Evolutionary conservation across 2,888 invertebrate species (phyloP).

Genomic region (Erebia palarica): DNA sequence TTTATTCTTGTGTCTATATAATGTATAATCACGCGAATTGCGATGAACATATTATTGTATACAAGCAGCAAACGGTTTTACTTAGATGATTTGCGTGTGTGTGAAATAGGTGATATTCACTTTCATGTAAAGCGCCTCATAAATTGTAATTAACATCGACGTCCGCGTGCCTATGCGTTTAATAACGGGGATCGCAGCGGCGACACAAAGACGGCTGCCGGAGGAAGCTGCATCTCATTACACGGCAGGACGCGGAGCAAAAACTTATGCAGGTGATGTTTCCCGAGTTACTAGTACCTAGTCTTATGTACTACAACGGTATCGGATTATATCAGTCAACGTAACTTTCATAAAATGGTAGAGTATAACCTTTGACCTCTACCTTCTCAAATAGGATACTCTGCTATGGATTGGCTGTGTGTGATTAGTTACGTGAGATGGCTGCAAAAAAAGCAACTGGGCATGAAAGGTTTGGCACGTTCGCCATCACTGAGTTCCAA

Average conservation of each 20-base stretch:
- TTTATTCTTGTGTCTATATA: not conserved
- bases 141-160: not conserved
- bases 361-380: not conserved
- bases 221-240: slow-evolving; percentile 63
- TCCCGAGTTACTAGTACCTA: slow-evolving; percentile 38
- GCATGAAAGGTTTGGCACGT: not conserved
- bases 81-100: not conserved
- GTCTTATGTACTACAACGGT: not conserved
- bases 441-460: not conserved
- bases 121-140: not conserved
- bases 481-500: not conserved
- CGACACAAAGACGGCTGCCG: slow-evolving; percentile 36
- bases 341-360: not conserved
- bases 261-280: slow-evolving; percentile 49
- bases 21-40: not conserved
- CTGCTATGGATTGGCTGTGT: not conserved
- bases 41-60: not conserved
- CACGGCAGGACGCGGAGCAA: slow-evolving; percentile 59
- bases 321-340: not conserved
- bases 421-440: not conserved
- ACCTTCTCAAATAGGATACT: not conserved
- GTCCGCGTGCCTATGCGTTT: slow-evolving; percentile 4
- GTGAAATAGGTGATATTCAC: not conserved
- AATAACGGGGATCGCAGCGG: slow-evolving; percentile 18
- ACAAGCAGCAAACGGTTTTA: not conserved